Evolutionary conservation across 2,888 invertebrate species (phyloP), one percentile per base, ranked within the genome.

Genomic region (Noctua janthe): DNA sequence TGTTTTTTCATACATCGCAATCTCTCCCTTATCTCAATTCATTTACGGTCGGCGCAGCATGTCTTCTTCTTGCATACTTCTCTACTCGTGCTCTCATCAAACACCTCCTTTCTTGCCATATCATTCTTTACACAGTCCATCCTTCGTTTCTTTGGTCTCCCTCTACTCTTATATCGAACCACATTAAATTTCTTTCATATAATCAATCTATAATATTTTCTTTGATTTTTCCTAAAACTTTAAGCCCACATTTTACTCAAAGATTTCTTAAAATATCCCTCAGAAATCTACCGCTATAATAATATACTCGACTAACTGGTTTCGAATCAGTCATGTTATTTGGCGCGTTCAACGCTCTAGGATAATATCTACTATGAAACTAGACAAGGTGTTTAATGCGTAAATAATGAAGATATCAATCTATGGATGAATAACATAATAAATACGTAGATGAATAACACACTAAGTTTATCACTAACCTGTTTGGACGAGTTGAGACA

Each of bases 401-500:
- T 39, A 11, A 39, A 39, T 74, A 51, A 17, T 29, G n/a, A 29
- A 76, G 7, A 43, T 71, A 23, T n/a, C 23, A 72, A 59, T 59
- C 10, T n/a, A 39, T 35, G 47, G 35, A n/a, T 64, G 35, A 64
- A 64, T 35, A 64, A 64, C 35, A 35, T 64, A 3, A 35, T 39
- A 49, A 35, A 49, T 71, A 35, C 17, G 17, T 59, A 47, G 17
- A 43, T 47, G 23, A 20, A 10, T 70, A 66, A n/a, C 23, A 62
- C 43, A 56, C 49, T 23, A 43, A 20, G 49, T 77, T 47, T 29
- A 64, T 59, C 1, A 73, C 29, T 47, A 81, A 74, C 80, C 73
- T 75, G 67, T 64, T 76, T 62, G 17, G 23, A 72, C 64, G 20
- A 71, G 71, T 29, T 83, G 20, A 77, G 29, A 47, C 62, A 35